Base-by-base conservation (phyloP, 2,888 invertebrate species). In the Vanessa cardui region DNA sequence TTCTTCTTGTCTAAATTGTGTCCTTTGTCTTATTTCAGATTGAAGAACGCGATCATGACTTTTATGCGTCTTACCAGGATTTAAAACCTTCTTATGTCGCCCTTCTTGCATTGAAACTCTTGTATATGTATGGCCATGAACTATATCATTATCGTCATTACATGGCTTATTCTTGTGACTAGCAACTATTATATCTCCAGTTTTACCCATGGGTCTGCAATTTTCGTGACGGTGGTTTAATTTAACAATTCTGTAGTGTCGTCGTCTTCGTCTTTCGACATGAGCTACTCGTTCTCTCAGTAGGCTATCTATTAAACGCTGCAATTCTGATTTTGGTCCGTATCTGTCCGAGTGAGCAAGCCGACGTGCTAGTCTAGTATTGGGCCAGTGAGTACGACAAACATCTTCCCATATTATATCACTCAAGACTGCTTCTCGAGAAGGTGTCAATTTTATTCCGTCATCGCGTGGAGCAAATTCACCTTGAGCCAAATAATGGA, bases 371-470 rank as follows among this genome's bases (percentile, higher is more conserved):
- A 92, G 79, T 2, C 92, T 81, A 26, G 90, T 83, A 56, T 84
- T 89, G 1, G 92, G 92, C 92, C 92, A 92, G 72, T 92, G 92
- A 5, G 92, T 92, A 33, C 92, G 85, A 77, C 92, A 92, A 16
- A 92, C 92, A 70, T 92, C 92, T 78, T 92, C 92, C 85, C 88
- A 92, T 74, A 92, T 92, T 20, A 92, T 92, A 63, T 92, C 92
- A 74, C 92, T 92, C 39, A 92, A 81, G 16, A 92, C 92, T 18
- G 89, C 92, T 83, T 92, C 92, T 66, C 92, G 78, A 1, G 92
- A 92, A 8, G 90, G 89, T 50, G 92, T 92, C 44, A 92, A 71
- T 76, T 92, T 92, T 61, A 92, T 92, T 6, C 92, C 92, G 70
- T 92, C 92, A 66, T 92, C 90, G 1, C 92, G 85, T 1, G 92